Base-by-base conservation (phyloP, 2,888 invertebrate species). In the Acleris laterana region DNA sequence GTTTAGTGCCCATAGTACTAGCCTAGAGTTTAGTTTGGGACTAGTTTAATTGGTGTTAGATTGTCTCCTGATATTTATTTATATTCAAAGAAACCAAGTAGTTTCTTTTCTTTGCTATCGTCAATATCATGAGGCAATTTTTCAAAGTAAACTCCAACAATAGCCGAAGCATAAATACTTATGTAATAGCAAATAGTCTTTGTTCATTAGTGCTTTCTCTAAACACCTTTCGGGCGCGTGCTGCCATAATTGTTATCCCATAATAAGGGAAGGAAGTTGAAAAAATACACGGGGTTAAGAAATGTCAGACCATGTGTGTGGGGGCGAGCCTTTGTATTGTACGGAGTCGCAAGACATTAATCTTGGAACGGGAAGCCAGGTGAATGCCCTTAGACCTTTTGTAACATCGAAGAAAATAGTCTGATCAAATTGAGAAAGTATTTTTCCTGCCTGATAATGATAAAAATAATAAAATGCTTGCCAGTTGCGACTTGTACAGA, bases 211-310 rank as follows among this genome's bases (percentile, higher is more conserved):
- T 77, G 86, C 90, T 90, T 90, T 90, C 89, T 83, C 86, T 87
- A 84, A 86, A 87, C 90, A 90, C 89, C 90, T 90, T 90, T 88
- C 76, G 77, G 71, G 81, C 89, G 88, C 89, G 91, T 90, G 90
- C 88, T 82, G 77, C 74, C 72, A 74, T 85, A 83, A 87, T 87
- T 84, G 80, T 83, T 77, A 81, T 81, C 77, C 79, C 75, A 82
- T 85, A 87, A 85, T 84, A 85, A 85, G 81, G 82, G 80, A 81
- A 88, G 88, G 88, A 88, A 88, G 82, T 85, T 68, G 69, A 80
- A 83, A 85, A 87, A 85, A 58, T 58, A 79, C 76, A 77, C 76
- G 78, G 88, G 89, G 71, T 69, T 68, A 58, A 66, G 69, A 71
- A 72, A 72, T 72, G 71, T 68, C 90, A 89, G 83, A 84, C 85